These are phyloP conservation scores for Pseudomyrmex concolor DNA, from an alignment of 1,140 invertebrate genomes.

Conservation along the genomic window DNA sequence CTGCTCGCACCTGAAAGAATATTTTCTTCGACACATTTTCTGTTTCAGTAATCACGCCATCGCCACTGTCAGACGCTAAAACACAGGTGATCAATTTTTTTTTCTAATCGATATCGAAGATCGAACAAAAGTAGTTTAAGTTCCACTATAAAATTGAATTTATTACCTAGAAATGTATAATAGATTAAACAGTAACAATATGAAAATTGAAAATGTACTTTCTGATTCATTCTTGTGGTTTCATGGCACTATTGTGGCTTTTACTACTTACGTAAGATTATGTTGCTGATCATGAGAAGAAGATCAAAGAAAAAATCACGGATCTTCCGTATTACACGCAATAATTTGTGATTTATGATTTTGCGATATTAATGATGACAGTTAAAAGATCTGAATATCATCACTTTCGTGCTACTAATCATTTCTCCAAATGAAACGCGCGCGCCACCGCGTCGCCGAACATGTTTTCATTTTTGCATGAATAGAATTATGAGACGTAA, in stretches of 20 bases:
- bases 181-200: neutral
- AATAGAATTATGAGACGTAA: constrained; percentile 11
- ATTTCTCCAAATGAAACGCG: constrained; percentile 2
- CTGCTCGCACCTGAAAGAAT: neutral
- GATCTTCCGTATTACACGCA: neutral
- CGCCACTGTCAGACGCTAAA: neutral
- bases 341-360: constrained; percentile 27
- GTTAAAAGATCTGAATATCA: constrained; percentile 23
- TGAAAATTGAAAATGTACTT: neutral
- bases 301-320: neutral
- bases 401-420: neutral
- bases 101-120: neutral
- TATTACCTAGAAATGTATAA: neutral
- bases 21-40: neutral
- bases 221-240: neutral
- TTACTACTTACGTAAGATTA: neutral
- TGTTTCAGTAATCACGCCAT: neutral
- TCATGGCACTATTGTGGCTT: neutral
- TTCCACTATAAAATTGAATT: too few relatives aligned
- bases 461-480: neutral
- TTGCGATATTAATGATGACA: neutral
- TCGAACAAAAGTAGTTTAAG: neutral
- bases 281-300: neutral
- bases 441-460: neutral
- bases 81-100: neutral